Evolutionary conservation across 2,888 invertebrate genomes (phyloP).

Genomic region (Muschampia plurimacula): DNA sequence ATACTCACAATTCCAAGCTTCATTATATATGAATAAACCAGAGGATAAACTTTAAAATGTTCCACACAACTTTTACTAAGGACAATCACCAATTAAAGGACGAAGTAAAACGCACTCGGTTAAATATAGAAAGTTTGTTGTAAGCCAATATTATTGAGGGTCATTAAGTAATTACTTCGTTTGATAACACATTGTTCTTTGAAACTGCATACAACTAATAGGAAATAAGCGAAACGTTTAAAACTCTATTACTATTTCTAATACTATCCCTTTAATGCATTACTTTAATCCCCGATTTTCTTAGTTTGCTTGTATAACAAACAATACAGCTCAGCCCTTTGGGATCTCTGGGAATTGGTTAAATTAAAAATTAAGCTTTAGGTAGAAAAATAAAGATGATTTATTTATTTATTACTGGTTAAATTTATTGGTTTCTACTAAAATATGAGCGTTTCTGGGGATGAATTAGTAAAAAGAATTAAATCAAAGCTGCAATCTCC

Average conservation of each 20-base stretch:
- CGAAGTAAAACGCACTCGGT: conserved; percentile 12
- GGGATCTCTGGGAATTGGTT: neutral
- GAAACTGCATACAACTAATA: neutral
- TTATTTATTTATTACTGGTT: too few relatives aligned
- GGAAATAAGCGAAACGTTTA: neutral
- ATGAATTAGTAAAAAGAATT: too few relatives aligned
- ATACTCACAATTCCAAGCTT: conserved; percentile 25
- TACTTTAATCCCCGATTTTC: neutral
- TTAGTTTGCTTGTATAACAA: neutral
- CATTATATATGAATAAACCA: conserved; percentile 3
- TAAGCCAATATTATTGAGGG: conserved; percentile 30
- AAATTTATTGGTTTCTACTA: too few relatives aligned
- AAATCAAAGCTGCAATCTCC: too few relatives aligned
- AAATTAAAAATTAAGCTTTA: neutral
- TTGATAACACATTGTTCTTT: conserved; percentile 19
- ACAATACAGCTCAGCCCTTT: neutral
- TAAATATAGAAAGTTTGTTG: conserved; percentile 36
- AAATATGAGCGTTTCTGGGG: too few relatives aligned
- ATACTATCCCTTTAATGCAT: neutral
- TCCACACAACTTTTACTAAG: conserved; percentile 18
- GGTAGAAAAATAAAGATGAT: neutral
- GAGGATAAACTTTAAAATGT: neutral
- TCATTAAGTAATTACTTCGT: conserved; percentile 15
- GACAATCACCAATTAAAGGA: conserved; percentile 32
- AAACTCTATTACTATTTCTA: neutral